Evolutionary conservation across 2,113 vertebrate genomes (phyloP), one percentile per base, ranked within the genome.

Genomic region (Pica pica): DNA sequence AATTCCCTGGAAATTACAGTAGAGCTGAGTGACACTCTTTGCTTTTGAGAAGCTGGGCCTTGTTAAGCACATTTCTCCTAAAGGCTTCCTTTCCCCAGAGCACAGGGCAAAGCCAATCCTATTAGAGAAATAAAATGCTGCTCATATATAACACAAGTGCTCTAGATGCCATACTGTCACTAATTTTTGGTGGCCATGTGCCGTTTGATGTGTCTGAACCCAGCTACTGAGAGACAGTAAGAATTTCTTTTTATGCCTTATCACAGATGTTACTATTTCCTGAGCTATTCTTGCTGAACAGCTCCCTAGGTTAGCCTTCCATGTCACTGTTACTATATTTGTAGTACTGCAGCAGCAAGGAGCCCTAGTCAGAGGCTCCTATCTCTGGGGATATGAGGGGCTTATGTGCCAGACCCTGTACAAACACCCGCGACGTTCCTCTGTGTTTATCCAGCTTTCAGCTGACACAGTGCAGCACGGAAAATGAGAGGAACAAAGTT

Each of bases 211-310:
- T 64, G n/a, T 68, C 69, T 92, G 79, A 89, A 68, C 52, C 56
- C 64, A 74, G 52, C 47, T 63, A 84, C 56, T 9, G 7, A 81
- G 50, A 94, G 56, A 52, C 64, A 55, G 46, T 18, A 78, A 84
- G 78, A 69, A 82, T 73, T 79, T 90, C 56, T 84, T 85, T 81
- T 90, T 28, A 70, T 60, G 52, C 68, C 87, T 92, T 92, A 87
- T 46, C 56, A 3, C 52, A 95, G 89, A 86, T 64, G 41, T 83
- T 96, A 55, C 87, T 91, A 64, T 84, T 92, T 94, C 80, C 87
- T 93, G 83, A 84, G 53, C 69, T 31, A 21, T 44, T 89, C 83
- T 76, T 75, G 74, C 87, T 57, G 83, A 83, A 70, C 83, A 68
- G 15, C 79, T 91, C 91, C 80, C 73, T 63, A 70, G 33, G 69